These are phyloP conservation scores for Oophaga sylvatica DNA, from an alignment of 2,797 vertebrate genomes.

Conservation along the genomic window DNA sequence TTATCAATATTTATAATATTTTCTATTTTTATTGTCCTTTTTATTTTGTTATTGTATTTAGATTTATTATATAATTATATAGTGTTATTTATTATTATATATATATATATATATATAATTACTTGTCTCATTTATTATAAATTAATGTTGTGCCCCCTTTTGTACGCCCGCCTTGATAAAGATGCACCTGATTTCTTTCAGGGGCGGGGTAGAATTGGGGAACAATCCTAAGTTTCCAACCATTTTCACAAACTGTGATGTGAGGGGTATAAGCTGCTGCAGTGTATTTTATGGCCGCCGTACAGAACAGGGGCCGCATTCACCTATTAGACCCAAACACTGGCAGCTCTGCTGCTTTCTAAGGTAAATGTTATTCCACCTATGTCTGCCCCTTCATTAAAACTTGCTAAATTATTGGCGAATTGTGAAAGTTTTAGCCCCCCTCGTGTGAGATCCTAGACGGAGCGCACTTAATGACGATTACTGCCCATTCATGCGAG, in stretches of 20 bases:
- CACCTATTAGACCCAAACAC: slow-evolving; percentile 38
- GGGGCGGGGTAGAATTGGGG: too few relatives aligned
- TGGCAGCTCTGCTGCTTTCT: slow-evolving; percentile 35
- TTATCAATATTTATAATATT: too few relatives aligned
- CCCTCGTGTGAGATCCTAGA: background rate
- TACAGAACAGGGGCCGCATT: slow-evolving; percentile 57
- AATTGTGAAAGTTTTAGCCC: slow-evolving; percentile 29
- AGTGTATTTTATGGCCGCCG: slow-evolving; percentile 53
- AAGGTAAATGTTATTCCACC: slow-evolving; percentile 62
- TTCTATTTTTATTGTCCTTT: too few relatives aligned
- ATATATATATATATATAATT: too few relatives aligned
- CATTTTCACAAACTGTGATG: background rate
- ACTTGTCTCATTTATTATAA: too few relatives aligned
- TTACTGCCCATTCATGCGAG: slow-evolving; percentile 49
- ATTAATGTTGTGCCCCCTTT: too few relatives aligned
- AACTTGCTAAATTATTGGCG: slow-evolving; percentile 37
- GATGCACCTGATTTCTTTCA: too few relatives aligned
- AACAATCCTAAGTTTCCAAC: too few relatives aligned
- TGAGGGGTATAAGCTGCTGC: slow-evolving; percentile 5
- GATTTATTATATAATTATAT: too few relatives aligned
- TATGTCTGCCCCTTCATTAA: slow-evolving; percentile 53
- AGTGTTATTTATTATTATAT: too few relatives aligned
- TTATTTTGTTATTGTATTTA: too few relatives aligned
- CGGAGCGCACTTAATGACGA: slow-evolving; percentile 47
- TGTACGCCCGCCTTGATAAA: too few relatives aligned